Percentiles rank a stretch among this genome's conserved stretches.
Evolutionary conservation across 2,113 vertebrate species (phyloP).

Genomic region (Phaetusa simplex): DNA sequence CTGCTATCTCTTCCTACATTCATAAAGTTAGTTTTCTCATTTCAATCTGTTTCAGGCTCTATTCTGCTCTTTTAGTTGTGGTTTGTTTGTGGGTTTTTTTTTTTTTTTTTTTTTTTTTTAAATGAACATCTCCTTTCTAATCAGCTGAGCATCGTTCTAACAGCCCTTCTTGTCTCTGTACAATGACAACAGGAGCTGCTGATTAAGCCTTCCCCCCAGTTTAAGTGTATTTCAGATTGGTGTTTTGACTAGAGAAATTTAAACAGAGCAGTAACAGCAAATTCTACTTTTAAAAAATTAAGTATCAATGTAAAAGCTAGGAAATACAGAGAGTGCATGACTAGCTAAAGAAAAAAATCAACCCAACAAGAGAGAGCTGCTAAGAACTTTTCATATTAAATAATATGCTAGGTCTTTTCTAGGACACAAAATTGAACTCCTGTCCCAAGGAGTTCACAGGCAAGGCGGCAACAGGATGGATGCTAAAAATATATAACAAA

Average conservation of each 20-base stretch:
- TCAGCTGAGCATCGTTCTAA: background rate
- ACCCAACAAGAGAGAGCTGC: rapidly evolving
- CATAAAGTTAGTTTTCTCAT: background rate
- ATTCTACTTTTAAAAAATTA: background rate
- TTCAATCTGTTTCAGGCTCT: background rate
- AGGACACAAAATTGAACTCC: background rate
- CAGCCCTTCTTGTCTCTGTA: background rate
- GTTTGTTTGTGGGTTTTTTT: background rate
- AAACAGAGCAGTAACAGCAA: background rate
- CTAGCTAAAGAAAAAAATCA: background rate
- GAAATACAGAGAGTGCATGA: background rate
- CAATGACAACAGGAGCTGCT: background rate
- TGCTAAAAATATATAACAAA: background rate
- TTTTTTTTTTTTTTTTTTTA: background rate
- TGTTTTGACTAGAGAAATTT: background rate
- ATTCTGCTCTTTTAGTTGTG: background rate
- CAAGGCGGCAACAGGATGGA: background rate
- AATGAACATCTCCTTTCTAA: background rate
- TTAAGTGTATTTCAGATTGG: background rate
- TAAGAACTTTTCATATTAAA: background rate
- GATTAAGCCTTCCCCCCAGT: background rate
- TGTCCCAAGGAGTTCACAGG: background rate
- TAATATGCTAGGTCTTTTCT: rapidly evolving
- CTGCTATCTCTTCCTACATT: background rate
- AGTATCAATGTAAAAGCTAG: background rate